Conservation (phyloP, 2,888 invertebrate genomes). For the Coecobrya sp. region DNA sequence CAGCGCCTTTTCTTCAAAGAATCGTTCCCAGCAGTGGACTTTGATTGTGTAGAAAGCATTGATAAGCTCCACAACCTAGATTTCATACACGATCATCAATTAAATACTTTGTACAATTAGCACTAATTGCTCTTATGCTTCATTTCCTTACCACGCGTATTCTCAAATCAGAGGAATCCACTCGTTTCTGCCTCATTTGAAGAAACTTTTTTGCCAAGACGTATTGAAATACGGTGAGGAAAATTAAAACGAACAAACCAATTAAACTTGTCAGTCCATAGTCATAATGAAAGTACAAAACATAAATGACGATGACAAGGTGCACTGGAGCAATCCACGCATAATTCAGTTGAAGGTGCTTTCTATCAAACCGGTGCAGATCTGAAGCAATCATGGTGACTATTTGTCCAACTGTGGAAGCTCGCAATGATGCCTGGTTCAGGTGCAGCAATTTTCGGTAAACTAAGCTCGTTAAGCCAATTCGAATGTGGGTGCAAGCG, state of each 20-base stretch:
- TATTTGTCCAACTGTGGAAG: conserved; percentile 69
- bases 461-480: conserved; percentile 73
- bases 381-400: conserved; percentile 77
- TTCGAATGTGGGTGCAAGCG: conserved; percentile 74
- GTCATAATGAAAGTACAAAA: conserved; percentile 67
- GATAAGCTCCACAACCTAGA: conserved; percentile 71
- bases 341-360: conserved; percentile 76
- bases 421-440: conserved; percentile 64
- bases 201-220: conserved; percentile 61
- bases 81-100: not conserved
- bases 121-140: not conserved
- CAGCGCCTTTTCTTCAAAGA: conserved; percentile 64
- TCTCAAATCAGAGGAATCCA: conserved; percentile 66
- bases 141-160: conserved; percentile 54
- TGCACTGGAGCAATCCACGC: conserved; percentile 76
- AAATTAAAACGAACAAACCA: conserved; percentile 67
- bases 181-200: conserved; percentile 56
- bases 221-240: conserved; percentile 55
- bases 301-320: conserved; percentile 56
- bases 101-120: too few species aligned
- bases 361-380: conserved; percentile 72
- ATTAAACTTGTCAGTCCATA: conserved; percentile 59
- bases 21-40: conserved; percentile 79
- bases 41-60: conserved; percentile 76
- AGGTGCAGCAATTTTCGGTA: conserved; percentile 73